A percentile compares a stretch with the other conserved stretches of the same genome.
These are phyloP conservation scores for Ochropleura leucogaster DNA, from an alignment of 2,888 invertebrate species.

Conservation along the genomic window DNA sequence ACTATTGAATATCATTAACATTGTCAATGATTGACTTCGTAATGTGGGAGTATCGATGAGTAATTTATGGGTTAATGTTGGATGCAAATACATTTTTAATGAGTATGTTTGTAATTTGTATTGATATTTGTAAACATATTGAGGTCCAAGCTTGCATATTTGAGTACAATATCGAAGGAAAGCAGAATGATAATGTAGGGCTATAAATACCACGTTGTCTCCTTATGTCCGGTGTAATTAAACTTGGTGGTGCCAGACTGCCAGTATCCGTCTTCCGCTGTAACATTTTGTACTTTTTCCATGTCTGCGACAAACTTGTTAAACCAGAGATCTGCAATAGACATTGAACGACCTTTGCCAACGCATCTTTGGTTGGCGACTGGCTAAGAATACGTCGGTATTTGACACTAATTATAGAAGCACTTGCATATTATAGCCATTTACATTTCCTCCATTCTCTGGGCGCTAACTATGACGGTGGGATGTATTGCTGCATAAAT, in stretches of 20 bases:
- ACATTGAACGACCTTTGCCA: conserved; percentile 43
- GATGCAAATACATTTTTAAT: conserved; percentile 58
- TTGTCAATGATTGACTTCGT: conserved; percentile 66
- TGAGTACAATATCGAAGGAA: conserved; percentile 46
- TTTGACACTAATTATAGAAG: conserved; percentile 48
- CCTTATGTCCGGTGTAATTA: conserved; percentile 53
- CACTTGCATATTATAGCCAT: conserved; percentile 29
- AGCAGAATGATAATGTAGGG: conserved; percentile 42
- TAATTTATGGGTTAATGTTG: conserved; percentile 57
- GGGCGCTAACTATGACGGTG: not conserved
- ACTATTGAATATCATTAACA: conserved; percentile 65
- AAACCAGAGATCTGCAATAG: conserved; percentile 19
- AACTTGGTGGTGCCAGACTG: conserved; percentile 36
- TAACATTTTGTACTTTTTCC: conserved; percentile 1
- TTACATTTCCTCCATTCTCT: conserved; percentile 23
- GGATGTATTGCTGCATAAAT: not conserved
- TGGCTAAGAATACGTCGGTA: conserved; percentile 46
- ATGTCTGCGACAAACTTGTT: not conserved
- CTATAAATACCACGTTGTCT: conserved; percentile 46
- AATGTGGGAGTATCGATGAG: conserved; percentile 63
- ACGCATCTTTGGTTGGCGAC: conserved; percentile 35
- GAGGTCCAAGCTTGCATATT: conserved; percentile 45
- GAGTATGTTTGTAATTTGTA: conserved; percentile 46
- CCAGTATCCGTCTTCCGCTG: conserved; percentile 25
- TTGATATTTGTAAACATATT: conserved; percentile 53